Base-by-base conservation (phyloP, 2,888 invertebrate species). In the Salticus scenicus region DNA sequence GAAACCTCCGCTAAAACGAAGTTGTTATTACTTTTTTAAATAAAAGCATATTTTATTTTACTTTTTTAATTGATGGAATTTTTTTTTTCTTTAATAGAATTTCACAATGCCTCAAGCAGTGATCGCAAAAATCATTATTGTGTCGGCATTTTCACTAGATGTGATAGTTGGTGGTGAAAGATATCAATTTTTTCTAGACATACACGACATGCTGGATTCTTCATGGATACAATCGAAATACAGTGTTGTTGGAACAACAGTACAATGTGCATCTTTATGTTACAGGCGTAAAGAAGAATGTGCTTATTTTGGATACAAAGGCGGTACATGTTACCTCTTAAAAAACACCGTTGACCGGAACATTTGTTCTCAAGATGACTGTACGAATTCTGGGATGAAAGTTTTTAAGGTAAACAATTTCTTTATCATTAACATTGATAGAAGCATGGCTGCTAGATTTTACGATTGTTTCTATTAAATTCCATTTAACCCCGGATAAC, bases 211-310 rank as follows among this genome's bases (percentile, higher is more conserved):
- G 37, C 5, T 37, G 37, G 37, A 37, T 37, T 5, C 37, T 8
- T 8, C 47, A n/a, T 71, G 47, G n/a, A 71, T 42, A 63, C 33
- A 20, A 10, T 14, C 14, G 41, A 74, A 1, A 24, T 33, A 12
- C 30, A 14, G 17, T 12, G 7, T 20, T 0, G 31, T 63, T 8
- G 63, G 33, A 1, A 74, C 67, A 4, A 76, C 42, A 30, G 24
- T 76, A 5, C 28, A 76, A 27, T 76, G 76, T 51, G 67, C 67
- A 0, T 76, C 76, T 0, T 12, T 76, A n/a, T 76, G 76, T 24
- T 76, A 31, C 33, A n/a, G 67, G 20, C 31, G 67, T 1, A 2
- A 28, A 14, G 67, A 17, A n/a, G 0, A n/a, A 7, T 76, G 76
- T 27, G 17, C 33, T n/a, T 76, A 76, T 47, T 76, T 76, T 27